Evolutionary conservation across 2,888 invertebrate genomes (phyloP).

Genomic region (Pseudococcus jackbeardsleyi): DNA sequence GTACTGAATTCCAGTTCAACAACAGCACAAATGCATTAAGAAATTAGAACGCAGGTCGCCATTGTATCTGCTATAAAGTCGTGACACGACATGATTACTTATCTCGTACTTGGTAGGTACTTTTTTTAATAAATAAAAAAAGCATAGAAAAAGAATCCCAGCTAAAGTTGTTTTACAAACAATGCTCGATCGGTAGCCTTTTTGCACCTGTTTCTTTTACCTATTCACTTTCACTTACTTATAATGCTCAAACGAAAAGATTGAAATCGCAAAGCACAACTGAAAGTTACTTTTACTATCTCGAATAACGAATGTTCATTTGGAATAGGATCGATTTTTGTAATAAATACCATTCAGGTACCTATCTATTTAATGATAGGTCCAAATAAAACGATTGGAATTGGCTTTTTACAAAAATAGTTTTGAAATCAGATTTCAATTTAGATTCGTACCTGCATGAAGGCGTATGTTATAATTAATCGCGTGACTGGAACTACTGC

Average conservation of each 20-base stretch:
- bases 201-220: slow-evolving; percentile 46
- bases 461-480: neutral
- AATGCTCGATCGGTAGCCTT: slow-evolving; percentile 24
- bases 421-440: neutral
- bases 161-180: slow-evolving; percentile 43
- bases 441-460: neutral
- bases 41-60: slow-evolving; percentile 43
- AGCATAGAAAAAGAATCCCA: neutral
- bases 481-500: neutral
- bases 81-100: slow-evolving; percentile 41
- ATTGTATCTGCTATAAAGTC: slow-evolving; percentile 36
- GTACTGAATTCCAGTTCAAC: slow-evolving; percentile 35
- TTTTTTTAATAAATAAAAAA: slow-evolving; percentile 18
- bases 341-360: neutral
- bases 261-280: slow-evolving; percentile 29
- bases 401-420: neutral
- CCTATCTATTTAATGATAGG: neutral
- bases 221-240: slow-evolving; percentile 27
- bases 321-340: neutral
- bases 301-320: neutral
- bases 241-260: neutral
- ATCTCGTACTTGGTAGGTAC: slow-evolving; percentile 24
- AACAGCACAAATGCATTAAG: slow-evolving; percentile 49
- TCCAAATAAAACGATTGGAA: neutral
- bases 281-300: slow-evolving; percentile 52